Conservation (phyloP, 1,140 invertebrate species). For the Diabrotica undecimpunctata region DNA sequence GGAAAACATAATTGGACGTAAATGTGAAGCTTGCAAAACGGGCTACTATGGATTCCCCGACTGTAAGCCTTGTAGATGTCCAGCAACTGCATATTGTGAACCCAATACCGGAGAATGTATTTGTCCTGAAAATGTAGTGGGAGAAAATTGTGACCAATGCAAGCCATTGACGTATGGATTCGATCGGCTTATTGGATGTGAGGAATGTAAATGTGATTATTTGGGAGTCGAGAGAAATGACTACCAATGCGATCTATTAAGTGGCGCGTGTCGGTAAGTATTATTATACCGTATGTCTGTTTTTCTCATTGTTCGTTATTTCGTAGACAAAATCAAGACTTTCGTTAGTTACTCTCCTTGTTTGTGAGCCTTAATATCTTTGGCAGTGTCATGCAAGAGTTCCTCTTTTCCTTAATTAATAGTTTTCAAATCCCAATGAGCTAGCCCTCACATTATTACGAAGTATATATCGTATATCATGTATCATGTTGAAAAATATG, state of each 20-base stretch:
- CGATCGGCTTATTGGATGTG: slow-evolving; percentile 92
- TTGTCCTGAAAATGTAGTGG: slow-evolving; percentile 78
- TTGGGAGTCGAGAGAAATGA: slow-evolving; percentile 69
- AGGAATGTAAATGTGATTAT: slow-evolving; percentile 86
- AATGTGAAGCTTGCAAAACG: slow-evolving; percentile 84
- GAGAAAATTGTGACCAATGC: slow-evolving; percentile 84
- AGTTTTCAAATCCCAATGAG: no score
- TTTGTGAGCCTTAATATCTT: no score
- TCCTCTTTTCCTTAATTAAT: no score
- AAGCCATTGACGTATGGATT: slow-evolving; percentile 88
- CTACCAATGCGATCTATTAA: slow-evolving; percentile 86
- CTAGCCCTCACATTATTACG: no score
- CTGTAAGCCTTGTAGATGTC: slow-evolving; percentile 84
- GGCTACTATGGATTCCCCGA: slow-evolving; percentile 95
- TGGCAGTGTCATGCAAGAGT: no score
- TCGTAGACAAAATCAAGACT: no score
- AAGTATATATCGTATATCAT: no score
- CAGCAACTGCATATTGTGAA: slow-evolving; percentile 77
- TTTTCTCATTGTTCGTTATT: no score
- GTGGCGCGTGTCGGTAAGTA: slow-evolving; percentile 75
- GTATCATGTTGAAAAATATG: no score
- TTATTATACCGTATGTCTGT: no score
- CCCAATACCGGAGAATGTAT: slow-evolving; percentile 70
- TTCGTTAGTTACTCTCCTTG: no score
- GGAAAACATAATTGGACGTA: slow-evolving; percentile 88